Percentiles rank a stretch among this genome's conserved stretches.
Conservation (phyloP, 2,113 vertebrate species). For the Pimephales promelas region DNA sequence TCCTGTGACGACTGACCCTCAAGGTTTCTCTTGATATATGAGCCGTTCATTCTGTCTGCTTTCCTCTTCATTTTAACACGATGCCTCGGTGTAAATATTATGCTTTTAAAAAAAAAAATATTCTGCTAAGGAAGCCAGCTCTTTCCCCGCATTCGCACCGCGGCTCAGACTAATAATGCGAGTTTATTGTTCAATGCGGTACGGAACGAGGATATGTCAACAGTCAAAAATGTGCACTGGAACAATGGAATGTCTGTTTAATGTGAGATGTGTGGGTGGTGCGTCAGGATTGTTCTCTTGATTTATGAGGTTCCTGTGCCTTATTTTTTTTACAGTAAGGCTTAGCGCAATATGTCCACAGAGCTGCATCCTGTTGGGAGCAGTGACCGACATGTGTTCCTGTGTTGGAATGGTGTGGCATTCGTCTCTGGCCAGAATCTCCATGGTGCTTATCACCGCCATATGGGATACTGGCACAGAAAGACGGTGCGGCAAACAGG, state of each 20-base stretch:
- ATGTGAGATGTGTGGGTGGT: conserved; percentile 56
- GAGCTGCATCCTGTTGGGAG: conserved; percentile 56
- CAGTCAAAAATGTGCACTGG: conserved; percentile 42
- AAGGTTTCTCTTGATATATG: conserved; percentile 30
- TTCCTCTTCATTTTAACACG: conserved; percentile 11
- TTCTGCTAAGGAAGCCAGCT: conserved; percentile 8
- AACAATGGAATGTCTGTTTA: conserved; percentile 57
- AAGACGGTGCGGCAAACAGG: conserved; percentile 55
- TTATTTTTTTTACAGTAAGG: conserved; percentile 53
- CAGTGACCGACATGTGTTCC: conserved; percentile 58
- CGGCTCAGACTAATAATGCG: conserved; percentile 45
- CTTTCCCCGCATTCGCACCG: conserved; percentile 19
- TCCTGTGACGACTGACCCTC: conserved; percentile 15
- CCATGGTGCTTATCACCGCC: conserved; percentile 64
- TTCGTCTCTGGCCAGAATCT: conserved; percentile 57
- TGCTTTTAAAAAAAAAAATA: conserved; percentile 24
- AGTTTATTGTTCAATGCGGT: conserved; percentile 47
- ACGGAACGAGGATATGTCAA: conserved; percentile 52
- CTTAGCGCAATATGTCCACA: conserved; percentile 54
- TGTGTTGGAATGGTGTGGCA: conserved; percentile 60
- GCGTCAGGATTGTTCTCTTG: conserved; percentile 54
- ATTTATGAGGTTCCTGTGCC: conserved; percentile 56
- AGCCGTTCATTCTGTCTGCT: conserved; percentile 16
- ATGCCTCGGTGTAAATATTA: conserved; percentile 3
- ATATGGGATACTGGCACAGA: conserved; percentile 68